phyloP scores from a whole-genome alignment of 1,140 invertebrate species.

The Orchesella cincta region DNA sequence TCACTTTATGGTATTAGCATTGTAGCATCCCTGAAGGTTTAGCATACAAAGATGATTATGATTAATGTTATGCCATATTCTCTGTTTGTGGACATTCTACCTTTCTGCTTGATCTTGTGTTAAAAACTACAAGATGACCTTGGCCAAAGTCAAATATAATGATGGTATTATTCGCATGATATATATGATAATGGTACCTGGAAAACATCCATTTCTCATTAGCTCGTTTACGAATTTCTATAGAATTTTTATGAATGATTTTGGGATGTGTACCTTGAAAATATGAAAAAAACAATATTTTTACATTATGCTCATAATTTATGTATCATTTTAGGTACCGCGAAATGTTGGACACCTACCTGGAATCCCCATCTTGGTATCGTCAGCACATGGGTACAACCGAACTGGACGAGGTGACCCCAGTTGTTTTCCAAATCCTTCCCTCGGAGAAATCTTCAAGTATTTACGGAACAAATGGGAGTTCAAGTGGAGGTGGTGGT shows the following conservation, averaged over 20 bases:
- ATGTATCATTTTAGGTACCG: conserved; percentile 42
- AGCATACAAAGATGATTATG: not conserved
- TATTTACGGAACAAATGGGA: conserved; percentile 48
- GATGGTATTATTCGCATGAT: not conserved
- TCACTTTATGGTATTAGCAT: not conserved
- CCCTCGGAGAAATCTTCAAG: conserved; percentile 33
- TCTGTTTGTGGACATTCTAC: not conserved
- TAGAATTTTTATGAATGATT: not conserved
- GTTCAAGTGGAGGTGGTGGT: no score
- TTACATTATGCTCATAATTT: no score
- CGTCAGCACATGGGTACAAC: conserved; percentile 45
- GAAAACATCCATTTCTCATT: no score
- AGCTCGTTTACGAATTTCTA: not conserved
- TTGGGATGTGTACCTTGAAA: no score
- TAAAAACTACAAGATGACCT: not conserved
- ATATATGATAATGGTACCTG: not conserved
- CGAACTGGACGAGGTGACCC: conserved; percentile 48
- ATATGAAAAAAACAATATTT: no score
- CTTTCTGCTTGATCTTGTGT: not conserved
- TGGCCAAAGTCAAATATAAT: not conserved
- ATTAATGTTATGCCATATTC: not conserved
- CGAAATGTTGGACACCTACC: conserved; percentile 48
- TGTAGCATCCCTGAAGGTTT: not conserved
- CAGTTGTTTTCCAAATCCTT: conserved; percentile 49
- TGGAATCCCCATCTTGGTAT: conserved; percentile 47